Percentiles rank a stretch among this genome's conserved stretches.
phyloP scores from a whole-genome alignment of 2,888 invertebrate species.

The Eustalomyia histrio region DNA sequence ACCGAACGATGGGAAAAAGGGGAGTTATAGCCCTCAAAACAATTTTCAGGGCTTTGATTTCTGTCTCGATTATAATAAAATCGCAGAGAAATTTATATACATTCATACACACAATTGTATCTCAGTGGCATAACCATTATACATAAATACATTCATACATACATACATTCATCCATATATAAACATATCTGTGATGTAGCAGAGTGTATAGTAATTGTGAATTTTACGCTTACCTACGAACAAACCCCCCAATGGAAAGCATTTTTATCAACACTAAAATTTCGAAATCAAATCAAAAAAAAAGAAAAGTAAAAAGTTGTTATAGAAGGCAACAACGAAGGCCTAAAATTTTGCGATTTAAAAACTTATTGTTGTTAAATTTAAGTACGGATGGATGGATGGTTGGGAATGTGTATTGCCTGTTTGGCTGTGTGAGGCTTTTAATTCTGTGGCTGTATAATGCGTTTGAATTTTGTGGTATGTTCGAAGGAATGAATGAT shows the following conservation, averaged over 20 bases:
- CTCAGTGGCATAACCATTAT: neutral
- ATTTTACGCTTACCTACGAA: slow-evolving; percentile 78
- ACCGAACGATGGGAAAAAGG: slow-evolving; percentile 42
- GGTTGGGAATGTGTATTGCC: slow-evolving; percentile 20
- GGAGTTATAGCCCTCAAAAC: slow-evolving; percentile 63
- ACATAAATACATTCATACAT: too few relatives aligned
- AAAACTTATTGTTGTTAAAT: slow-evolving; percentile 52
- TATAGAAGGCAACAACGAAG: slow-evolving; percentile 54
- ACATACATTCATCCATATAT: neutral
- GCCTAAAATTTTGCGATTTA: slow-evolving; percentile 50
- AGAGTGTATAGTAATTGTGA: slow-evolving; percentile 72
- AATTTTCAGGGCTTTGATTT: slow-evolving; percentile 71
- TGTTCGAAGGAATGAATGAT: slow-evolving; percentile 51
- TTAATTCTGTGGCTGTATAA: neutral
- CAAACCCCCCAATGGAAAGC: slow-evolving; percentile 73
- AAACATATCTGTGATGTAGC: slow-evolving; percentile 31
- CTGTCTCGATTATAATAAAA: slow-evolving; percentile 61
- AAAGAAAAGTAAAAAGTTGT: slow-evolving; percentile 52
- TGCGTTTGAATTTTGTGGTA: neutral
- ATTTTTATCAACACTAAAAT: slow-evolving; percentile 68
- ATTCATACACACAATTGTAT: slow-evolving; percentile 19
- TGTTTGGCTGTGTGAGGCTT: neutral
- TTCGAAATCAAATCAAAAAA: slow-evolving; percentile 37
- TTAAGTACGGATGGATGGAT: slow-evolving; percentile 30
- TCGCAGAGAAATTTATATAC: slow-evolving; percentile 52